These are phyloP conservation scores for Leucosticte australis DNA, from an alignment of 2,113 vertebrate genomes.

Conservation along the genomic window DNA sequence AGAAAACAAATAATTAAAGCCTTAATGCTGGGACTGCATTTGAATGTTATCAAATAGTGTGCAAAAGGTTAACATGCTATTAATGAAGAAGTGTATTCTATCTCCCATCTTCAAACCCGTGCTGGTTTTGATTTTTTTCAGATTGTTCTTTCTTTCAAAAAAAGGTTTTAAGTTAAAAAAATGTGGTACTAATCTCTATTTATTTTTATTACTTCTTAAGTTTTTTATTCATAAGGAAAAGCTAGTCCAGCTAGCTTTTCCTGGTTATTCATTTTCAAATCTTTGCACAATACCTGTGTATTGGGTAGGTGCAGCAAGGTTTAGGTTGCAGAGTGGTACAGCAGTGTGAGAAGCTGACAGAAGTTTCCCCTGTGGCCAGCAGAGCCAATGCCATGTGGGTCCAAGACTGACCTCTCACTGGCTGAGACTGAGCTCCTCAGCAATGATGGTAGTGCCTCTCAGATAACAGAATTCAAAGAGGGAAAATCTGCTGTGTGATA, in stretches of 20 bases:
- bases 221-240: background rate
- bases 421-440: background rate
- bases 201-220: background rate
- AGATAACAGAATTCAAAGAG: background rate
- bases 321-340: background rate
- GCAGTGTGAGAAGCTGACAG: background rate
- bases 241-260: background rate
- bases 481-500: background rate
- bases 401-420: background rate
- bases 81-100: background rate
- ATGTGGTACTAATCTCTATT: background rate
- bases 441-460: no score
- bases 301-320: background rate
- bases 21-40: background rate
- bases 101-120: background rate
- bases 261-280: background rate
- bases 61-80: background rate
- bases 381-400: background rate
- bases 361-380: background rate
- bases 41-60: background rate
- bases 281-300: background rate
- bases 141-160: background rate
- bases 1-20: background rate
- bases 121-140: background rate
- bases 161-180: background rate